Base-by-base conservation (phyloP, 2,113 vertebrate species). In the Bujurquina vittata region DNA sequence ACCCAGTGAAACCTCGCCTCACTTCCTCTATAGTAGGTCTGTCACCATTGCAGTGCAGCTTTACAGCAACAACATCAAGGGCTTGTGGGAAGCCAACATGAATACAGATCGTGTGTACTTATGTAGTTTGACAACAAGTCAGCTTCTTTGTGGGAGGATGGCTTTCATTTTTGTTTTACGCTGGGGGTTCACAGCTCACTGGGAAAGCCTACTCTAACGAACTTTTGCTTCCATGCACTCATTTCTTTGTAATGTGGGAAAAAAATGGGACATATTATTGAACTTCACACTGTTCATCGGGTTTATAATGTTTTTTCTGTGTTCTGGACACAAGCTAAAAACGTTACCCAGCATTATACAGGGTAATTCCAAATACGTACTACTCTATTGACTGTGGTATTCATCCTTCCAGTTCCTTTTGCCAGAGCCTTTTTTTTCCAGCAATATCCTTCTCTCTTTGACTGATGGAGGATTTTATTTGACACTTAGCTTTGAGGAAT, bases 401-500 rank as follows among this genome's bases (percentile, higher is more conserved):
- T 74, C 1, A 1, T 63, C 29, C 20, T 23, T 63, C 14, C 15
- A 58, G 10, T 84, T 83, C 43, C 37, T 52, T 78, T 58, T 61
- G 4, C 60, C 17, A 40, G n/a, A 73, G 29, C 10, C 54, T 23
- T 80, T 23, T 77, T 55, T 72, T 76, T 22, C 54, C 22, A 60
- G 80, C 40, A 62, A 61, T 55, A 29, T 7, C 60, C 75, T 86
- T 17, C 73, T 56, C 1, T 46, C 87, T 49, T 58, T 2, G 11
- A 83, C n/a, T 73, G 46, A n/a, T 29, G 49, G 65, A 10, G 72
- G 67, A 84, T 87, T 77, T 80, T 77, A 52, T 62, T 92, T 84
- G 79, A 91, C 77, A 76, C 82, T 88, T 84, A 60, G 40, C 33
- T 81, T 75, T 69, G 23, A 84, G 81, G 82, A 92, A 23, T 86